These are phyloP conservation scores for Rhinolophus ferrumequinum DNA, from an alignment of 2,113 vertebrate species.

Conservation along the genomic window DNA sequence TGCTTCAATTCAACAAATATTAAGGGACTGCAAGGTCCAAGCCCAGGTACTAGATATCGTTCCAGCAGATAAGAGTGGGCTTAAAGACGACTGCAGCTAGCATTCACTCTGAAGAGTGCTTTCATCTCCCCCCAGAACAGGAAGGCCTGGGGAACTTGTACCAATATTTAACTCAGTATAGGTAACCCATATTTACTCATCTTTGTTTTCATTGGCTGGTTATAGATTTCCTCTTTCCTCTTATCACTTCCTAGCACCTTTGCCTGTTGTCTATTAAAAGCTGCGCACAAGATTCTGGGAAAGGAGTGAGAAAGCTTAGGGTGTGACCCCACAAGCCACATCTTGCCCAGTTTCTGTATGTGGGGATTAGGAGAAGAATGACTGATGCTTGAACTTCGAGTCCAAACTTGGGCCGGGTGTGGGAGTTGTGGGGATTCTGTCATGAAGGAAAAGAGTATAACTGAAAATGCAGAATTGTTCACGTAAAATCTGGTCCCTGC, in stretches of 20 bases:
- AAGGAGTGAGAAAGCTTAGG: background rate
- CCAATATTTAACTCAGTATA: background rate
- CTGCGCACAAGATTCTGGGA: background rate
- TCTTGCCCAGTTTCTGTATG: background rate
- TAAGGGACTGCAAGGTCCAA: background rate
- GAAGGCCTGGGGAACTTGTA: background rate
- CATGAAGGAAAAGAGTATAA: background rate
- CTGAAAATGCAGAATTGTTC: background rate
- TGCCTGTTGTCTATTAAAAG: background rate
- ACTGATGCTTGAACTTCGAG: background rate
- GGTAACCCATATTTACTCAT: background rate
- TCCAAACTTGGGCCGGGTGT: background rate
- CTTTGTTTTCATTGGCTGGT: background rate
- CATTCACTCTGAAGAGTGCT: background rate
- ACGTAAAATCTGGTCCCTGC: background rate
- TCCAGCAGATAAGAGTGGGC: background rate
- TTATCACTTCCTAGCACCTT: background rate
- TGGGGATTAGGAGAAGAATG: background rate
- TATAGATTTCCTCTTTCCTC: background rate
- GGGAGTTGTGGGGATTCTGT: background rate
- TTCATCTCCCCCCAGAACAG: background rate
- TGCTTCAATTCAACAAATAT: constrained; percentile 6
- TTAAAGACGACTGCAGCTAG: background rate
- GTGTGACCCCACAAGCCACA: background rate
- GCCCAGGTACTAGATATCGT: background rate